Evolutionary conservation across 2,113 vertebrate genomes (phyloP).

Genomic region (Phyllopteryx taeniolatus): DNA sequence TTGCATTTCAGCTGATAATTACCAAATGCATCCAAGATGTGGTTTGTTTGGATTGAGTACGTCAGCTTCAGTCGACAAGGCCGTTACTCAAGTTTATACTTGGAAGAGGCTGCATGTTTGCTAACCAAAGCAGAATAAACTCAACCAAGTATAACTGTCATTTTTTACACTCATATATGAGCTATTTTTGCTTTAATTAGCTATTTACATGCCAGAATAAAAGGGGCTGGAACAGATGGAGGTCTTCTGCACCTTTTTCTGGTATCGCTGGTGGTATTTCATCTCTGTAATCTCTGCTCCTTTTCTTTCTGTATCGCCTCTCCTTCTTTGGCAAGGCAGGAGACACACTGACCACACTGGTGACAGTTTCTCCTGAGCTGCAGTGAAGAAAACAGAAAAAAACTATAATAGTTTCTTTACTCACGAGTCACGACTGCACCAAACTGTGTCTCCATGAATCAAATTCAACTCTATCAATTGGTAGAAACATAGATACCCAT

Average conservation of each 20-base stretch:
- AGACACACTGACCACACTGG: slow-evolving; percentile 78
- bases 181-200: background rate
- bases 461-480: background rate
- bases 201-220: background rate
- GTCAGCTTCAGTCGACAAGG: slow-evolving; percentile 4
- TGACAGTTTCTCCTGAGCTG: slow-evolving; percentile 90
- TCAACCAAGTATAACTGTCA: background rate
- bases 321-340: slow-evolving; percentile 84
- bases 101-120: background rate
- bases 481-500: no score
- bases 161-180: no score
- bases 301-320: slow-evolving; percentile 76
- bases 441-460: background rate
- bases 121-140: background rate
- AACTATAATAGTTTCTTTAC: background rate
- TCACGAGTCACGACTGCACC: no score
- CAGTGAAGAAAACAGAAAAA: slow-evolving; percentile 1
- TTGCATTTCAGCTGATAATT: slow-evolving; percentile 13
- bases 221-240: background rate
- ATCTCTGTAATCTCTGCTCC: slow-evolving; percentile 64
- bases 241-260: slow-evolving; percentile 80
- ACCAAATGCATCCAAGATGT: slow-evolving; percentile 12
- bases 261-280: slow-evolving; percentile 88
- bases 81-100: slow-evolving; percentile 9
- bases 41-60: slow-evolving; percentile 12